Evolutionary conservation across 2,888 invertebrate genomes (phyloP).

Genomic region (Agelastica alni): DNA sequence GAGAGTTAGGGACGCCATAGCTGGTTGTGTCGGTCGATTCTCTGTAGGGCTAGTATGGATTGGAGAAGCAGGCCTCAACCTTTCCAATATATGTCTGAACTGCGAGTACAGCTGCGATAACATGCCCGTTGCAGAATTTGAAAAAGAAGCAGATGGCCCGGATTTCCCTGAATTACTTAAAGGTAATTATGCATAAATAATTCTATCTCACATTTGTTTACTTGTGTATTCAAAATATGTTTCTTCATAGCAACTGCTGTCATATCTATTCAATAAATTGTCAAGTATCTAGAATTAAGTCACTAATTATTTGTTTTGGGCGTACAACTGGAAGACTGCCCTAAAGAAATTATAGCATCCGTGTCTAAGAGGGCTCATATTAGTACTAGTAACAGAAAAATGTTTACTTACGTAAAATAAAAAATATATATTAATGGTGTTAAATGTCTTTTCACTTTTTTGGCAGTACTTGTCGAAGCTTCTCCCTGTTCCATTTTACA

Average conservation of each 20-base stretch:
- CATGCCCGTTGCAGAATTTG: constrained; percentile 6
- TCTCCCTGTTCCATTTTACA: too few species aligned
- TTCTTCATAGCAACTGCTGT: too few species aligned
- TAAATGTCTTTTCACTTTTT: too few species aligned
- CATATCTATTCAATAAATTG: neutral
- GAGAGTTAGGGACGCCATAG: too few species aligned
- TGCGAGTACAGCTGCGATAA: constrained; percentile 3
- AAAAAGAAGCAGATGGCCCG: too few species aligned
- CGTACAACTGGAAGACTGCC: neutral
- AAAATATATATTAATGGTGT: too few species aligned
- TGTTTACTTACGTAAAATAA: too few species aligned
- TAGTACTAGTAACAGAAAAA: too few species aligned
- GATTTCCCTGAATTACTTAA: neutral
- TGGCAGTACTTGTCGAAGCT: too few species aligned
- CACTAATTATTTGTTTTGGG: neutral
- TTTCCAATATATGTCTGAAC: neutral
- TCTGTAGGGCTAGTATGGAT: neutral
- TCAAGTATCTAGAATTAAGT: neutral
- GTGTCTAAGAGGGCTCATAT: neutral
- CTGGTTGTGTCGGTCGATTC: neutral
- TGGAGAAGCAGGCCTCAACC: constrained; percentile 2
- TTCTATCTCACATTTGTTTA: too few species aligned
- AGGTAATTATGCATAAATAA: too few species aligned
- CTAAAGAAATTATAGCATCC: neutral
- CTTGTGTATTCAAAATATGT: too few species aligned